Evolutionary conservation across 2,113 vertebrate genomes (phyloP).

Genomic region (Pterophyllum scalare): DNA sequence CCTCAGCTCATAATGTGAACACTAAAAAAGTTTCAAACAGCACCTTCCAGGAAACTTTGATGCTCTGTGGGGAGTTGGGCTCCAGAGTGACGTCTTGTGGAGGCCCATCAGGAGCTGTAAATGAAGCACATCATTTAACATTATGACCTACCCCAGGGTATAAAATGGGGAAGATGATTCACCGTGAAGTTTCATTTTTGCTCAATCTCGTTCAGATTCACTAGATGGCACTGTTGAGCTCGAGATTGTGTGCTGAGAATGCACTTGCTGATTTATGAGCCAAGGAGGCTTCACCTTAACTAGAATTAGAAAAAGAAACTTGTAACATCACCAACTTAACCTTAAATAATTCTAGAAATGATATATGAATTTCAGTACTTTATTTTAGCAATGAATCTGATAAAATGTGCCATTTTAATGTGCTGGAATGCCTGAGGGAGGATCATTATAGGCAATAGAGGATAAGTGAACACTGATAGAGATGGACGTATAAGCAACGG

Average conservation of each 20-base stretch:
- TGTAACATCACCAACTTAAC: constrained; percentile 41
- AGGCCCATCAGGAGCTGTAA: constrained; percentile 93
- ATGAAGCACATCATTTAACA: constrained; percentile 51
- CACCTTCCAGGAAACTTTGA: constrained; percentile 99
- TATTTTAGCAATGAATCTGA: constrained; percentile 52
- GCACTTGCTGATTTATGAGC: neutral
- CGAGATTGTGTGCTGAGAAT: neutral
- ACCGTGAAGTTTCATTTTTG: neutral
- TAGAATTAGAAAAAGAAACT: constrained; percentile 16
- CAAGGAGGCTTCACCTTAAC: constrained; percentile 10
- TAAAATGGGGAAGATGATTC: neutral
- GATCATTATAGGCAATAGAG: constrained; percentile 50
- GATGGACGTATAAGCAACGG: constrained; percentile 37
- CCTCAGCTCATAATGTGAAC: neutral
- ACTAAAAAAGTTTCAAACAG: neutral
- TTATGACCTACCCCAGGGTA: constrained; percentile 6
- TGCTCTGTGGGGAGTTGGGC: constrained; percentile 96
- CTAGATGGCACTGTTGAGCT: constrained; percentile 71
- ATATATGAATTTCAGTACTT: constrained; percentile 42
- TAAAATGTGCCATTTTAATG: constrained; percentile 51
- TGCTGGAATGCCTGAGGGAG: constrained; percentile 24
- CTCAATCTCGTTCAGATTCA: neutral
- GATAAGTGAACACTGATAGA: constrained; percentile 54
- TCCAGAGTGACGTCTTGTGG: constrained; percentile 96
- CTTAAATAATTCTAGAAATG: constrained; percentile 44